A percentile compares a stretch with the other conserved stretches of the same genome.
These are phyloP conservation scores for Pristionchus arcanus DNA, from an alignment of 2,888 invertebrate species.

Conservation along the genomic window DNA sequence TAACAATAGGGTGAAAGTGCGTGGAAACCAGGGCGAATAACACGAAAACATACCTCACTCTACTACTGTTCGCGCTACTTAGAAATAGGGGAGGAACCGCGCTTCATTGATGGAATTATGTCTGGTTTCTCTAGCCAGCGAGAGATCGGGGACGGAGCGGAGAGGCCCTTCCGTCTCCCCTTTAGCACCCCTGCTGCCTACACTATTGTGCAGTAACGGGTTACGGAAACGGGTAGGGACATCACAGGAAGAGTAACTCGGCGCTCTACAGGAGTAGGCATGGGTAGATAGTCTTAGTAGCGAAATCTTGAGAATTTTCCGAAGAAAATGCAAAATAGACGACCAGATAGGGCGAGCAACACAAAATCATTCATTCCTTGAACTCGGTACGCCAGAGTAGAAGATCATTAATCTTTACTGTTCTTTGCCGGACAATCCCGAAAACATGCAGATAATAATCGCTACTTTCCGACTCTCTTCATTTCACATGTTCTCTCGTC, in stretches of 20 bases:
- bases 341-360: too few species aligned
- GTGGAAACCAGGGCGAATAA: constrained; percentile 2
- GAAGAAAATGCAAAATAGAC: too few species aligned
- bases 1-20: constrained; percentile 35
- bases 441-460: neutral
- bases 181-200: neutral
- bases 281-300: too few species aligned
- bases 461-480: neutral
- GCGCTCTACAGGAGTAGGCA: neutral
- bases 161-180: neutral
- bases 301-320: too few species aligned
- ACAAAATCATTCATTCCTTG: too few species aligned
- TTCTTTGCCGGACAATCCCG: neutral
- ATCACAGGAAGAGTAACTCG: neutral
- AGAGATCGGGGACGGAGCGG: neutral
- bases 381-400: neutral
- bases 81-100: neutral
- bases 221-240: constrained; percentile 29
- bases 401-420: neutral
- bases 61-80: constrained; percentile 2
- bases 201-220: constrained; percentile 47
- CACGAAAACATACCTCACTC: constrained; percentile 3
- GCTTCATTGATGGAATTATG: neutral
- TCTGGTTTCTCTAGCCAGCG: neutral
- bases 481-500: too few species aligned